Conservation (phyloP, 2,113 vertebrate genomes). For the Urocynchramus pylzowi region DNA sequence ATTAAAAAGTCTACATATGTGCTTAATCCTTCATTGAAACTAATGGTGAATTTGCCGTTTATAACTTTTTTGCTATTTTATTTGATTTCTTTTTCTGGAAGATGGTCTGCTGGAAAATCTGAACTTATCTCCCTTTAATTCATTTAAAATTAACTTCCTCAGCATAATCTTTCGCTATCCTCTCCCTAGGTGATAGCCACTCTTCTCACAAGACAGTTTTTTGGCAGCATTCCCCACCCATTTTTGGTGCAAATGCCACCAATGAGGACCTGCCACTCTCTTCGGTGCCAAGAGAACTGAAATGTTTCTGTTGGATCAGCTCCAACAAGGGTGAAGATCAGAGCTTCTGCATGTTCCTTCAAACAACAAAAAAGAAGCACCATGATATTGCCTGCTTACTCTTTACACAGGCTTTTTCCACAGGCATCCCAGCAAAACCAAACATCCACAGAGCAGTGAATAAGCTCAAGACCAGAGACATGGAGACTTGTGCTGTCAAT, state of each 20-base stretch:
- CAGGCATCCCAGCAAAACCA: not conserved
- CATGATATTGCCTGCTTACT: not conserved
- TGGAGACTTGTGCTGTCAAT: not conserved
- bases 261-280: not conserved
- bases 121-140: not conserved
- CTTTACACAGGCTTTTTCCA: not conserved
- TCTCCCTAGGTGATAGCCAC: not conserved
- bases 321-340: not conserved
- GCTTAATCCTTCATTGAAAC: not conserved
- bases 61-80: not conserved
- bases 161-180: not conserved
- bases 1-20: not conserved
- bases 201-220: not conserved
- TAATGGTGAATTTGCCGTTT: not conserved
- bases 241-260: not conserved
- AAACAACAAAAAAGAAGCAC: not conserved
- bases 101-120: not conserved
- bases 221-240: not conserved
- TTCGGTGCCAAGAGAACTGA: not conserved
- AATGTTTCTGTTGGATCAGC: not conserved
- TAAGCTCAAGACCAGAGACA: not conserved
- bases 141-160: not conserved
- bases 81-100: not conserved
- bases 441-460: not conserved
- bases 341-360: not conserved